Evolutionary conservation across 2,888 invertebrate species (phyloP).

Genomic region (Caenorhabditis panamensis): DNA sequence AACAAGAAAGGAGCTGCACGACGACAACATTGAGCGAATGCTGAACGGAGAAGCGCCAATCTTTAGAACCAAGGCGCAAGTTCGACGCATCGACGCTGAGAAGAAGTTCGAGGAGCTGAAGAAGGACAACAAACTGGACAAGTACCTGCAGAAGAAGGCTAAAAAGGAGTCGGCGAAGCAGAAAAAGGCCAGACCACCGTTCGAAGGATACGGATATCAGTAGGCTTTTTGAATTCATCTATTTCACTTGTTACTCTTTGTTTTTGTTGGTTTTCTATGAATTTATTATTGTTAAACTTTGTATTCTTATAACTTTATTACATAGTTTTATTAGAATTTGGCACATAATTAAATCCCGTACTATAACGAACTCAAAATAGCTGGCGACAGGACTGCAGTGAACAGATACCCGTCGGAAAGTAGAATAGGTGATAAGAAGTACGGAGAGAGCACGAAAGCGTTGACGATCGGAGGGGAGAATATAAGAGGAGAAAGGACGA

Average conservation of each 20-base stretch:
- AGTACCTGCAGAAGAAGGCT: constrained; percentile 67
- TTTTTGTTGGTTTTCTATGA: constrained; percentile 8
- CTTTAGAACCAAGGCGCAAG: constrained; percentile 69
- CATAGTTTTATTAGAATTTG: background rate
- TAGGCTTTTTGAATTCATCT: background rate
- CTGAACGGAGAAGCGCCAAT: constrained; percentile 70
- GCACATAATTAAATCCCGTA: background rate
- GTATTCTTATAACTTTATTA: constrained; percentile 10
- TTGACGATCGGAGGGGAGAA: constrained; percentile 62
- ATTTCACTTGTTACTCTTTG: background rate
- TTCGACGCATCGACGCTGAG: constrained; percentile 67
- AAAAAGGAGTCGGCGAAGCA: constrained; percentile 64
- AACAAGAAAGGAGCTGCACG: constrained; percentile 68
- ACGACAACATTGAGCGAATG: constrained; percentile 77
- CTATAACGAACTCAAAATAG: constrained; percentile 36
- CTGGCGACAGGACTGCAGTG: constrained; percentile 65
- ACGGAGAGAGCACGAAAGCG: constrained; percentile 65
- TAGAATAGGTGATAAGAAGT: constrained; percentile 66
- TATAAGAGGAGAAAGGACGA: constrained; percentile 67
- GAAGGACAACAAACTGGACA: constrained; percentile 66
- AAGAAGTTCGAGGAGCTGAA: constrained; percentile 73
- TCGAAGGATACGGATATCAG: constrained; percentile 52
- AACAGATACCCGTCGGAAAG: constrained; percentile 61
- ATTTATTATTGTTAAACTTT: constrained; percentile 16
- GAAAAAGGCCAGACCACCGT: constrained; percentile 56